Evolutionary conservation across 2,888 invertebrate genomes (phyloP).

Genomic region (Drosophila pegasa): DNA sequence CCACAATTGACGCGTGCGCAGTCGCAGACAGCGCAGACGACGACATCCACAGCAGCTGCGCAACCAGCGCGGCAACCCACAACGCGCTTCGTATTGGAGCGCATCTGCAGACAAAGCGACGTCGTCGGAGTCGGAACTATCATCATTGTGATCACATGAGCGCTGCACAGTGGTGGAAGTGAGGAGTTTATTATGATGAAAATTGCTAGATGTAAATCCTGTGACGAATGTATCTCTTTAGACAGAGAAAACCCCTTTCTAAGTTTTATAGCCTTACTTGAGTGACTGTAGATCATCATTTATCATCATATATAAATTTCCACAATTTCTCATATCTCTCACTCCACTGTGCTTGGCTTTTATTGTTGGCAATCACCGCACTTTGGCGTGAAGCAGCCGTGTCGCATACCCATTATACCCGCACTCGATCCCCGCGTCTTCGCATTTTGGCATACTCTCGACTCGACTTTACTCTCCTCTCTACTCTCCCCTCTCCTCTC

Average conservation of each 20-base stretch:
- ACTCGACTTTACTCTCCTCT: no score
- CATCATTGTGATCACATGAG: constrained; percentile 40
- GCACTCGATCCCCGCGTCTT: not conserved
- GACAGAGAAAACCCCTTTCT: no score
- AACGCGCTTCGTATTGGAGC: constrained; percentile 42
- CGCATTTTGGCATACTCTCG: constrained; percentile 26
- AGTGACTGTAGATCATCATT: not conserved
- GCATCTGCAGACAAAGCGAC: constrained; percentile 49
- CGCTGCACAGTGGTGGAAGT: constrained; percentile 36
- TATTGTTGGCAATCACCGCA: constrained; percentile 60
- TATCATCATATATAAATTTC: not conserved
- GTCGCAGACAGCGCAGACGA: constrained; percentile 34
- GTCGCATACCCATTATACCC: constrained; percentile 35
- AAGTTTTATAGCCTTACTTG: no score
- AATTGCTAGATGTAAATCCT: no score
- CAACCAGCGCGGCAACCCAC: constrained; percentile 36
- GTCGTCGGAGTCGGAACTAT: constrained; percentile 23
- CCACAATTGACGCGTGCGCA: constrained; percentile 70
- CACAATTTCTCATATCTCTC: not conserved
- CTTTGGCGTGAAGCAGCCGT: constrained; percentile 70
- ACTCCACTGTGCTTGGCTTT: constrained; percentile 39
- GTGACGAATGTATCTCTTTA: no score
- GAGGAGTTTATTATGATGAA: not conserved
- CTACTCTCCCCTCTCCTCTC: no score
- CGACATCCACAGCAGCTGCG: constrained; percentile 40